These are phyloP conservation scores for Drosophila austrosaltans DNA, from an alignment of 2,888 invertebrate genomes.

Conservation along the genomic window DNA sequence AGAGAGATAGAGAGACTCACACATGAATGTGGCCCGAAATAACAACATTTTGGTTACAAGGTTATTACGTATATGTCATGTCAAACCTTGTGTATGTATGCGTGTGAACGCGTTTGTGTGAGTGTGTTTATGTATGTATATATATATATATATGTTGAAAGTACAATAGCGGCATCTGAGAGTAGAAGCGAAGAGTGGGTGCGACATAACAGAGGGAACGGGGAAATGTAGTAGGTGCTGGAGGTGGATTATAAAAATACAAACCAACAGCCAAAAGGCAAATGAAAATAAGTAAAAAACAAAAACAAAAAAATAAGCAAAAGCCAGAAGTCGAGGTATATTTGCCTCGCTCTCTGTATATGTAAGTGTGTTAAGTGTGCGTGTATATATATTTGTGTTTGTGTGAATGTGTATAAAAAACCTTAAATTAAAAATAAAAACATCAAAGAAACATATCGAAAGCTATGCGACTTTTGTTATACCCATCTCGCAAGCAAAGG, in stretches of 20 bases:
- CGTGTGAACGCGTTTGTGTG: slow-evolving; percentile 29
- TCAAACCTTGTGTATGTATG: slow-evolving; percentile 45
- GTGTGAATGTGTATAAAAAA: slow-evolving; percentile 47
- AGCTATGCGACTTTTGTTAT: slow-evolving; percentile 10
- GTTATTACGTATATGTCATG: slow-evolving; percentile 77
- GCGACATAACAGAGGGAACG: not conserved
- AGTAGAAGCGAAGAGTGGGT: slow-evolving; percentile 29
- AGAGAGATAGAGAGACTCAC: slow-evolving; percentile 19
- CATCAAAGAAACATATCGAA: slow-evolving; percentile 60
- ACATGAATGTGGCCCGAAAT: slow-evolving; percentile 70
- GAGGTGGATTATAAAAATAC: slow-evolving; percentile 24
- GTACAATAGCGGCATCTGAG: slow-evolving; percentile 59
- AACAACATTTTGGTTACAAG: slow-evolving; percentile 79
- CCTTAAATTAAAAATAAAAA: slow-evolving; percentile 77
- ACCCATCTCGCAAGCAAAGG: not conserved
- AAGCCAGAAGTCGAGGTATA: slow-evolving; percentile 42
- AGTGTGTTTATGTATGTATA: slow-evolving; percentile 30
- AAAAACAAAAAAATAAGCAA: slow-evolving; percentile 40
- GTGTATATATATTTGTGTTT: slow-evolving; percentile 29
- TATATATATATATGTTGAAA: slow-evolving; percentile 42
- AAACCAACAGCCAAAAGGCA: slow-evolving; percentile 47
- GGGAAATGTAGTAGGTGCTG: slow-evolving; percentile 4
- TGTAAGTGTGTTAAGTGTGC: slow-evolving; percentile 67
- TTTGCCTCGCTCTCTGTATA: slow-evolving; percentile 1
- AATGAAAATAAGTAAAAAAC: slow-evolving; percentile 51